Evolutionary conservation across 2,888 invertebrate species (phyloP).

Genomic region (Agrenia bidenticulata): DNA sequence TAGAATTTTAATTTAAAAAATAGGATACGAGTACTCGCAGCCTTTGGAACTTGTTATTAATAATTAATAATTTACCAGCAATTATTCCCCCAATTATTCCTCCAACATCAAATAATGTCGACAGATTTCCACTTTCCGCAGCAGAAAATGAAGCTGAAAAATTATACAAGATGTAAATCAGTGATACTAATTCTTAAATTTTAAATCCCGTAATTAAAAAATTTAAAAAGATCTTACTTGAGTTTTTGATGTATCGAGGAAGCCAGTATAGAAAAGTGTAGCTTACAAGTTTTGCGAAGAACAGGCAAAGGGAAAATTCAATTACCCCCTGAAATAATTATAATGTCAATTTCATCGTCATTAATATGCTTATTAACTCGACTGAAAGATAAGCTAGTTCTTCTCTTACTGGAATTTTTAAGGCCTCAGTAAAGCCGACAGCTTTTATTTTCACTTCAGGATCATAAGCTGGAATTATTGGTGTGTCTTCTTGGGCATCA

Average conservation of each 20-base stretch:
- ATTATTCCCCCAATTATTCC: slow-evolving; percentile 85
- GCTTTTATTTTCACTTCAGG: slow-evolving; percentile 59
- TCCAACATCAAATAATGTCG: slow-evolving; percentile 83
- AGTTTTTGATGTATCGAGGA: slow-evolving; percentile 80
- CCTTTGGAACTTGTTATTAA: no score
- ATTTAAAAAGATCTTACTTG: slow-evolving; percentile 72
- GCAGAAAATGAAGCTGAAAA: slow-evolving; percentile 68
- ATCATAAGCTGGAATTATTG: slow-evolving; percentile 49
- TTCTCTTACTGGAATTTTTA: slow-evolving; percentile 70
- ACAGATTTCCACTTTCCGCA: slow-evolving; percentile 71
- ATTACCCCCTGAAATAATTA: slow-evolving; percentile 70
- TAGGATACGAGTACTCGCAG: no score
- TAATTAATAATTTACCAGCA: no score
- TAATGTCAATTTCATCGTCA: no score
- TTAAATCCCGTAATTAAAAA: no score
- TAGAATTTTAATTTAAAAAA: no score
- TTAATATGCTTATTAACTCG: no score
- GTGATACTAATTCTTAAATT: no score
- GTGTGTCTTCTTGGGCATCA: slow-evolving; percentile 53
- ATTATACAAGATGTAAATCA: no score
- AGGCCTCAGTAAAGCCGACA: slow-evolving; percentile 74
- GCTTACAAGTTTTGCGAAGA: slow-evolving; percentile 94
- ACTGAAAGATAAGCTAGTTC: slow-evolving; percentile 13
- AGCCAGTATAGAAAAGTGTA: slow-evolving; percentile 98
- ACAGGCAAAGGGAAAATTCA: slow-evolving; percentile 88